Base-by-base conservation (phyloP, 1,140 invertebrate genomes). In the Carposina sasakii region DNA sequence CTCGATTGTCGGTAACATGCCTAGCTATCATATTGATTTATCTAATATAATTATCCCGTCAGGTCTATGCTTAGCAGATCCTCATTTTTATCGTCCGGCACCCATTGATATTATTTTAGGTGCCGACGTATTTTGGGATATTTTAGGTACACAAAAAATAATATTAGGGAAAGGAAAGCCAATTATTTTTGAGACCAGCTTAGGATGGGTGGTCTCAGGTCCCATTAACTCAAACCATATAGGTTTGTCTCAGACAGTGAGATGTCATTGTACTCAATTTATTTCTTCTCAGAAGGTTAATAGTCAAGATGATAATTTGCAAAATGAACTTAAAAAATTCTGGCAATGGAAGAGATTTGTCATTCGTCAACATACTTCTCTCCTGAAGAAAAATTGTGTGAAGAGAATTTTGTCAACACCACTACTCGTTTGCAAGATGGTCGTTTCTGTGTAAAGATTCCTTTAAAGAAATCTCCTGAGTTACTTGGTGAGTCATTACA, bases 191-290 rank as follows among this genome's bases (percentile, higher is more conserved):
- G 47, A 49, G 12, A 41, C 37, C n/a, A 41, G 13, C 12, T 23
- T 49, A 33, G 47, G 47, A 3, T 49, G 47, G 47, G n/a, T 49
- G 28, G 28, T 49, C 4, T 37, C 34, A 17, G 45, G 45, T 16
- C 34, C 16, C 2, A 21, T 49, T 26, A 12, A 39, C 22, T 31
- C 24, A 17, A 37, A 22, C 28, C 31, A 44, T 10, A 16, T 24
- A 13, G 3, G 17, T n/a, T 8, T 10, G 8, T 45, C 36, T 2
- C 22, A 12, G 28, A 4, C 13, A 3, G 21, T 53, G 34, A 36
- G 19, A 17, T 54, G 54, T 50, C 50, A 58, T 34, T 5, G 17
- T 12, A 31, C 9, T 31, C 22, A 19, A 13, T 10, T 12, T 23
- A 21, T 12, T 2, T 30, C 26, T 12, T 6, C 33, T 15, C 15